Percentiles rank a stretch among this genome's conserved stretches.
phyloP scores from a whole-genome alignment of 2,888 invertebrate genomes.

The Ochropleura plecta region DNA sequence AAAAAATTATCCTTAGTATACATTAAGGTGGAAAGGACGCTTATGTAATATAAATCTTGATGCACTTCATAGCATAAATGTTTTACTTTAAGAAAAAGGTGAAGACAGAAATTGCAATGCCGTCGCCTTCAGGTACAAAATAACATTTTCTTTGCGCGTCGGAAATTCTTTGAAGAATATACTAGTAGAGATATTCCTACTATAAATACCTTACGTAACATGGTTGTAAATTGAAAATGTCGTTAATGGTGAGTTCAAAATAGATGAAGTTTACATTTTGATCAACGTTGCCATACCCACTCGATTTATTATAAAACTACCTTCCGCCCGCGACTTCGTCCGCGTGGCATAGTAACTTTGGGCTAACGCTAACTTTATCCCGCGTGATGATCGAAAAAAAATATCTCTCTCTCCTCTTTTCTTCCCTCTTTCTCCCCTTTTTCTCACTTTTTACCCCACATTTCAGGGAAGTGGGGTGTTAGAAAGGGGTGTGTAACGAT shows the following conservation, averaged over 20 bases:
- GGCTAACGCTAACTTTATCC: no score
- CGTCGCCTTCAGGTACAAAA: conserved; percentile 35
- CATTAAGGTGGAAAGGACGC: no score
- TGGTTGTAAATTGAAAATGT: not conserved
- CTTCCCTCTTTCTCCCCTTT: no score
- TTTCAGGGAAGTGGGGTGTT: no score
- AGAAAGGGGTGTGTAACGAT: no score
- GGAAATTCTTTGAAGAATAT: conserved; percentile 29
- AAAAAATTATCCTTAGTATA: no score
- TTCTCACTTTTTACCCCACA: no score
- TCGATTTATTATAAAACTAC: no score
- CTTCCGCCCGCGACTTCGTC: no score
- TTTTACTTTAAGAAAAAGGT: conserved; percentile 36
- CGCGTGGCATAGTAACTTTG: no score
- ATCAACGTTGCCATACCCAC: not conserved
- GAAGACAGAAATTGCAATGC: conserved; percentile 40
- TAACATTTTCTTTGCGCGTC: conserved; percentile 43
- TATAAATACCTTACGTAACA: not conserved
- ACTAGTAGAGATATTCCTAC: not conserved
- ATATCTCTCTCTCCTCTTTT: no score
- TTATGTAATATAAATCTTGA: conserved; percentile 35
- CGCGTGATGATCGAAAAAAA: no score
- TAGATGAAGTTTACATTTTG: not conserved
- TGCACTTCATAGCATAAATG: conserved; percentile 23
- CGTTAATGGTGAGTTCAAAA: not conserved